These are phyloP conservation scores for Columba livia DNA, from an alignment of 2,113 vertebrate genomes.

Conservation along the genomic window DNA sequence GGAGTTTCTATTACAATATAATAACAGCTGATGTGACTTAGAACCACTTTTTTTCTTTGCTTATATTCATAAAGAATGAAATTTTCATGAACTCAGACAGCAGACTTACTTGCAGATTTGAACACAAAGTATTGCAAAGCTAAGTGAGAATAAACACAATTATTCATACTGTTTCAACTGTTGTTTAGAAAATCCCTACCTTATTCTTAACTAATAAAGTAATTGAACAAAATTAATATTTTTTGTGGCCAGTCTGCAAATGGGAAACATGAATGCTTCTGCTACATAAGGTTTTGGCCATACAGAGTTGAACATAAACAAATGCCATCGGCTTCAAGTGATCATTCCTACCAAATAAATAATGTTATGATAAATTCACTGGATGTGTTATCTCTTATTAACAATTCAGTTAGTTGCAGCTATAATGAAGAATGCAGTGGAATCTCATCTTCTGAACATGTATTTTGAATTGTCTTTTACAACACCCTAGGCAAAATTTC, in stretches of 20 bases:
- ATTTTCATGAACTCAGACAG: neutral
- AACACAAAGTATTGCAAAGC: neutral
- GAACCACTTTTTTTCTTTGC: neutral
- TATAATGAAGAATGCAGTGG: neutral
- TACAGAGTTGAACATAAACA: neutral
- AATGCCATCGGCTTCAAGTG: neutral
- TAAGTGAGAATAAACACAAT: neutral
- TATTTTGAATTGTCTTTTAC: slow-evolving; percentile 10
- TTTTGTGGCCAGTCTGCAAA: neutral
- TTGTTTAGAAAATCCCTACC: neutral
- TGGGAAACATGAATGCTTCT: neutral
- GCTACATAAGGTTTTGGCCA: neutral
- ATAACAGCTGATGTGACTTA: neutral
- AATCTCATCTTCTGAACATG: neutral
- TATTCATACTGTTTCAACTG: neutral
- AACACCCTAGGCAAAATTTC: slow-evolving; percentile 17
- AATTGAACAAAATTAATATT: neutral
- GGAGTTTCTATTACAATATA: neutral
- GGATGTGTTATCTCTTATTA: neutral
- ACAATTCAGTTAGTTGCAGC: neutral
- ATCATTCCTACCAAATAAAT: neutral
- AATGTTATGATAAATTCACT: slow-evolving; percentile 17
- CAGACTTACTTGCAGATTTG: neutral
- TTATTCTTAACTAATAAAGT: neutral
- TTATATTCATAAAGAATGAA: neutral